Evolutionary conservation across 2,888 invertebrate genomes (phyloP).

Genomic region (Drosophila lutescens): DNA sequence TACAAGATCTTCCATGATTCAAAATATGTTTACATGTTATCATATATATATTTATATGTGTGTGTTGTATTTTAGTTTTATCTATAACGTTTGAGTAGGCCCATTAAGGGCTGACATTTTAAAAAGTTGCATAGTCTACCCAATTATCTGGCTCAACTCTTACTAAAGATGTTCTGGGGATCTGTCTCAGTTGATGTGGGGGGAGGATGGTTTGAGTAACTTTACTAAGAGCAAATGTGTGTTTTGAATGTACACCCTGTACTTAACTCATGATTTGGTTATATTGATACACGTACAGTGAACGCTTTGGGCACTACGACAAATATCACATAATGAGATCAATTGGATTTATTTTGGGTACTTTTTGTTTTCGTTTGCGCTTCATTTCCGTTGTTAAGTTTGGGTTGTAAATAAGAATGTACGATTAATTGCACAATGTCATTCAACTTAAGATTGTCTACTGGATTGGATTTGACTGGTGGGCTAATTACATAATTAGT

Average conservation of each 20-base stretch:
- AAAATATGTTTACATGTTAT: conserved; percentile 17
- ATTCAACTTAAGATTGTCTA: conserved; percentile 61
- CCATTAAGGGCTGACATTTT: conserved; percentile 31
- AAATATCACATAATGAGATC: conserved; percentile 82
- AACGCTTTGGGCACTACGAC: conserved; percentile 78
- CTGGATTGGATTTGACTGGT: conserved; percentile 8
- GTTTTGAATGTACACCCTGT: conserved; percentile 47
- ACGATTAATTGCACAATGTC: conserved; percentile 36
- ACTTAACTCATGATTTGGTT: conserved; percentile 56
- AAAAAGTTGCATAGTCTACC: conserved; percentile 56
- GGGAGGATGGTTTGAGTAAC: conserved; percentile 28
- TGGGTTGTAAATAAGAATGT: conserved; percentile 50
- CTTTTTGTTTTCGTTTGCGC: conserved; percentile 38
- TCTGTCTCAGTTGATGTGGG: conserved; percentile 18
- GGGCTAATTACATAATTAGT: conserved; percentile 21
- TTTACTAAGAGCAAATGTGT: conserved; percentile 56
- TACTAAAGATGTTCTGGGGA: conserved; percentile 14
- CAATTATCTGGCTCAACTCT: conserved; percentile 1
- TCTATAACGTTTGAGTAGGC: conserved; percentile 18
- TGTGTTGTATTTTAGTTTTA: conserved; percentile 25
- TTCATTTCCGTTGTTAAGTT: conserved; percentile 32
- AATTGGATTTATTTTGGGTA: conserved; percentile 76
- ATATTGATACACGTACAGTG: conserved; percentile 60
- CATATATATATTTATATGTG: conserved; percentile 23
- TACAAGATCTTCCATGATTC: conserved; percentile 50